Percentiles rank a stretch among this genome's conserved stretches.
These are phyloP conservation scores for Diadromus collaris DNA, from an alignment of 2,888 invertebrate species.

Conservation along the genomic window DNA sequence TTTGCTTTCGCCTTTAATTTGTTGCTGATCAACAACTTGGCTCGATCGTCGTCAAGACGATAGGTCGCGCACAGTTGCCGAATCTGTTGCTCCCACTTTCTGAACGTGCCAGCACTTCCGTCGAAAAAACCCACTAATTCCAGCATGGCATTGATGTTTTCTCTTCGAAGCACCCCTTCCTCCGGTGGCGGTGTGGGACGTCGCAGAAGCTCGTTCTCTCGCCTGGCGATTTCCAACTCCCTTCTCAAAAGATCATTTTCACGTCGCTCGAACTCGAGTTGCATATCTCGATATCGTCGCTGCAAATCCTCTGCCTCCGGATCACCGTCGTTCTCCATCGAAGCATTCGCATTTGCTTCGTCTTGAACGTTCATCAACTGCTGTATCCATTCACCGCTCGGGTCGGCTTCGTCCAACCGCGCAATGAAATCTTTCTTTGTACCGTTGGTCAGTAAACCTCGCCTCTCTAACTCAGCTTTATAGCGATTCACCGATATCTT, in stretches of 20 bases:
- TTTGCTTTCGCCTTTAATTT: constrained; percentile 39
- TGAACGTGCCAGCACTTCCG: constrained; percentile 33
- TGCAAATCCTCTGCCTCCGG: neutral
- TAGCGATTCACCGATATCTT: constrained; percentile 21
- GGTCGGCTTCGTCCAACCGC: constrained; percentile 24
- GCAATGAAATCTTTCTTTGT: constrained; percentile 33
- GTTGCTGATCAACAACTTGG: constrained; percentile 38
- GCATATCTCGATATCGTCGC: constrained; percentile 9
- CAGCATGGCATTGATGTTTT: constrained; percentile 34
- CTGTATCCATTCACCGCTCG: constrained; percentile 22
- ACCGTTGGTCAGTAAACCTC: constrained; percentile 27
- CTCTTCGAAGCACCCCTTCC: constrained; percentile 2
- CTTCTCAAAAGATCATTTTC: constrained; percentile 47
- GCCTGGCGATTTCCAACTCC: constrained; percentile 38
- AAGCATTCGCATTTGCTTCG: no score
- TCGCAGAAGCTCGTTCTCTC: constrained; percentile 34
- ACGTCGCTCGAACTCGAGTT: constrained; percentile 31
- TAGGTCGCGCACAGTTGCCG: constrained; percentile 31
- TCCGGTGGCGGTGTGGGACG: neutral
- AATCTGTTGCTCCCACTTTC: constrained; percentile 34
- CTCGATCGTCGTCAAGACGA: constrained; percentile 20
- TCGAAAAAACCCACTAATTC: constrained; percentile 40
- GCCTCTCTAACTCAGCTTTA: constrained; percentile 38
- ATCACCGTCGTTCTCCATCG: constrained; percentile 1
- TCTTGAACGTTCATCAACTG: neutral